A percentile compares a stretch with the other conserved stretches of the same genome.
Evolutionary conservation across 2,888 invertebrate genomes (phyloP).

Genomic region (Pollenia angustigena): DNA sequence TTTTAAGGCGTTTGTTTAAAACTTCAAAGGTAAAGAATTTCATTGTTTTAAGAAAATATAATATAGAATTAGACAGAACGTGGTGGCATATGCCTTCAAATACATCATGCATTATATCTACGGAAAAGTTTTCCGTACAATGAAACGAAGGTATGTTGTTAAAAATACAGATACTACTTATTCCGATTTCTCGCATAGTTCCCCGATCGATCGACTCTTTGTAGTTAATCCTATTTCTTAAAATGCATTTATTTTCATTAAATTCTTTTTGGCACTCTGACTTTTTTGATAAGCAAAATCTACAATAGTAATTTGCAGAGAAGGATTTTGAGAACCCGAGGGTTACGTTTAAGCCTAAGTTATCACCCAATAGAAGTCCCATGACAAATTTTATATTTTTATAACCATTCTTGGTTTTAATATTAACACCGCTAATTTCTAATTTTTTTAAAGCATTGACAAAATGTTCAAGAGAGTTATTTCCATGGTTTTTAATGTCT

Average conservation of each 20-base stretch:
- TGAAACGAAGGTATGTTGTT: conserved; percentile 7
- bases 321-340: neutral
- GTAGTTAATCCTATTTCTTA: neutral
- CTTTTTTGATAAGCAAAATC: neutral
- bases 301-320: neutral
- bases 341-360: neutral
- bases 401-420: neutral
- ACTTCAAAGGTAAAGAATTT: neutral
- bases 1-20: conserved; percentile 8
- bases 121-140: conserved; percentile 23
- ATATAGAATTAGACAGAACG: conserved; percentile 2
- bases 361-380: neutral
- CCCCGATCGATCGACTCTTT: neutral
- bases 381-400: neutral
- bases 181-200: no score
- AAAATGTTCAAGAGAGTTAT: neutral
- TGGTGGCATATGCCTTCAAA: conserved; percentile 27
- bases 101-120: conserved; percentile 30
- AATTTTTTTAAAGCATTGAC: neutral
- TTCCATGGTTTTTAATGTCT: conserved; percentile 18
- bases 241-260: neutral
- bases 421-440: no score
- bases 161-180: no score
- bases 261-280: neutral
- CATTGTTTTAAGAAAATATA: conserved; percentile 13